Evolutionary conservation across 2,888 invertebrate species (phyloP), one percentile per base, ranked within the genome.

Genomic region (Xanthia togata): DNA sequence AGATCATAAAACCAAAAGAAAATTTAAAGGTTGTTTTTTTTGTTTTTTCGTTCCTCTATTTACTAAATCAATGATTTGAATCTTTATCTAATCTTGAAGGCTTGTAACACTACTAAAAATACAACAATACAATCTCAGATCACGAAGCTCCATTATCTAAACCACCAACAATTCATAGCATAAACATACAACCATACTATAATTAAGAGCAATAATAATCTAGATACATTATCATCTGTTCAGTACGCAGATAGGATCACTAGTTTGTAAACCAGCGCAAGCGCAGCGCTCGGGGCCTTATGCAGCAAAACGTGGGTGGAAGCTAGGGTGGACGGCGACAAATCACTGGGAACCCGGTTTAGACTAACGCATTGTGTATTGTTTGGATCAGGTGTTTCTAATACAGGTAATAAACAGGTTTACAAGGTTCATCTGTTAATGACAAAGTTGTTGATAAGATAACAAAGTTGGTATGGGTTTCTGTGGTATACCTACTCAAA

Each of bases 311-410:
- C 44, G 90, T 90, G 82, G 91, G 90, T 80, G 83, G 79, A 8
- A 78, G 86, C 89, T 83, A 74, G 90, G 90, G 91, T 85, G 86
- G 87, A 88, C 88, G 64, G 62, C 70, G 84, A 87, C 70, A 79
- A 78, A 89, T 80, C 50, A 74, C 63, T 71, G 50, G 31, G n/a
- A 5, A 79, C 87, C 88, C 79, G 78, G 84, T 83, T 78, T 53
- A 0, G 26, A 62, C 14, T 44, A 59, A 44, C 57, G 23, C 23
- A 17, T 67, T 79, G 59, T 73, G 69, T 70, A 50, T 71, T 60
- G 47, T 70, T 35, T 35, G 57, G n/a, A 31, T 65, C 79, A 79
- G 53, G 60, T 73, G 64, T 35, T 73, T 6, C 26, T 59, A 14
- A 23, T 57, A 23, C 47, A 20, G 6, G 23, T 73, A 26, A 31